Percentiles rank a stretch among this genome's conserved stretches.
Evolutionary conservation across 2,113 vertebrate genomes (phyloP).

Genomic region (Siphamia tubifer): DNA sequence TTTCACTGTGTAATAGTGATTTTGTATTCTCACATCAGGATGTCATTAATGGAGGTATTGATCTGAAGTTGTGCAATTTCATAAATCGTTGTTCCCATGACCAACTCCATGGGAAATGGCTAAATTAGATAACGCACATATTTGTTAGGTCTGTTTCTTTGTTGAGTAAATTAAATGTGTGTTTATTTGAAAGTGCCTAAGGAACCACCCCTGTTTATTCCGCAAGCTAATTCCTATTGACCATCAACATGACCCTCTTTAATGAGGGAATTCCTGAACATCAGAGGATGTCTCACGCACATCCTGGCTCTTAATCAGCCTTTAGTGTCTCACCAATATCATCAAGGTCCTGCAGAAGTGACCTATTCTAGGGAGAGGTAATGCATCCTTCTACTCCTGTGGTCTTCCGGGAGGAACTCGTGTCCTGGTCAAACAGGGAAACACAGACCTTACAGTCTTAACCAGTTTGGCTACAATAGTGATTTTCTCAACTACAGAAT

Average conservation of each 20-base stretch:
- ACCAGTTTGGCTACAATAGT: slow-evolving; percentile 4
- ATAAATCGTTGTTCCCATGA: neutral
- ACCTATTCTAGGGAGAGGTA: slow-evolving; percentile 23
- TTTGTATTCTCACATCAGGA: no score
- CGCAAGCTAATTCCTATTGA: slow-evolving; percentile 57
- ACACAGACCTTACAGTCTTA: neutral
- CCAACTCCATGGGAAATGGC: slow-evolving; percentile 9
- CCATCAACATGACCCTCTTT: slow-evolving; percentile 66
- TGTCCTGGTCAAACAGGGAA: neutral
- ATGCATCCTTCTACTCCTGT: slow-evolving; percentile 42
- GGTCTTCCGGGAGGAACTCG: neutral
- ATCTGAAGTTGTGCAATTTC: neutral
- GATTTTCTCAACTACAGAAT: slow-evolving; percentile 12
- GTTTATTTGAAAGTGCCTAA: slow-evolving; percentile 65
- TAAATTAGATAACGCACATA: slow-evolving; percentile 30
- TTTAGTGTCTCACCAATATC: slow-evolving; percentile 64
- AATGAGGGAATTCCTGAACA: slow-evolving; percentile 77
- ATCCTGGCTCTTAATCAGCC: slow-evolving; percentile 73
- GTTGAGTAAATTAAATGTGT: slow-evolving; percentile 56
- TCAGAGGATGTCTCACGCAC: slow-evolving; percentile 75
- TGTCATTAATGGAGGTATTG: no score
- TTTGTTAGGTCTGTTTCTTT: slow-evolving; percentile 43
- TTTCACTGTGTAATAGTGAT: no score
- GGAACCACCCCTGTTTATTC: slow-evolving; percentile 71
- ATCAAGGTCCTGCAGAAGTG: slow-evolving; percentile 25